Percentiles rank a stretch among this genome's conserved stretches.
Conservation (phyloP, 2,113 vertebrate species). For the Tetrao urogallus region DNA sequence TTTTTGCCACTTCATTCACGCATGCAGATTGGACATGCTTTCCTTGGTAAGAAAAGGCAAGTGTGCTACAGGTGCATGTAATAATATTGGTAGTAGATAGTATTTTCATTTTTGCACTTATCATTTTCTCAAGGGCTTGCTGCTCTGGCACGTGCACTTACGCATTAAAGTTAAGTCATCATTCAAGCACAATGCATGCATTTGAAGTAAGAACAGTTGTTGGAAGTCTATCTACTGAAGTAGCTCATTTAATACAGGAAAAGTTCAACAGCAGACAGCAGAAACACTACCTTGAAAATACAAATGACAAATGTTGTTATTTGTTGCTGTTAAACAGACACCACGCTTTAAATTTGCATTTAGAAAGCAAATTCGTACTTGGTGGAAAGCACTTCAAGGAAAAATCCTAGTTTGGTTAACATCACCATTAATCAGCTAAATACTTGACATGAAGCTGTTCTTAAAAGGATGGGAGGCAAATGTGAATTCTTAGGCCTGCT, state of each 20-base stretch:
- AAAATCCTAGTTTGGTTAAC: background rate
- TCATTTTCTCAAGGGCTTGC: background rate
- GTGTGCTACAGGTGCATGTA: background rate
- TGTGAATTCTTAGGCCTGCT: background rate
- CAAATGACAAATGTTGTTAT: background rate
- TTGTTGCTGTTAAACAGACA: background rate
- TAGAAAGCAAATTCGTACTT: background rate
- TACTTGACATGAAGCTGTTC: background rate
- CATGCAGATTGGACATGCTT: conserved; percentile 45
- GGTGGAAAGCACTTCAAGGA: background rate
- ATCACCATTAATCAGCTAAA: background rate
- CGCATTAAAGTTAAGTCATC: background rate
- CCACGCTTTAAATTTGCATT: background rate
- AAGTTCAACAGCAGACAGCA: background rate
- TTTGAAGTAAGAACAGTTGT: background rate
- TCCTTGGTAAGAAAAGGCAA: background rate
- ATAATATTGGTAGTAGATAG: background rate
- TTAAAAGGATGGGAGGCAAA: background rate
- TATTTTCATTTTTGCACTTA: background rate
- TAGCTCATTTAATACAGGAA: background rate
- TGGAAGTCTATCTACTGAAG: background rate
- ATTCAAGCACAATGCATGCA: background rate
- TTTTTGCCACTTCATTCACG: background rate
- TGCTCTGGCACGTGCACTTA: background rate
- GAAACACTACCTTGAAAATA: background rate